A percentile compares a stretch with the other conserved stretches of the same genome.
These are phyloP conservation scores for Tricholauxania praeusta DNA, from an alignment of 2,888 invertebrate genomes.

Conservation along the genomic window DNA sequence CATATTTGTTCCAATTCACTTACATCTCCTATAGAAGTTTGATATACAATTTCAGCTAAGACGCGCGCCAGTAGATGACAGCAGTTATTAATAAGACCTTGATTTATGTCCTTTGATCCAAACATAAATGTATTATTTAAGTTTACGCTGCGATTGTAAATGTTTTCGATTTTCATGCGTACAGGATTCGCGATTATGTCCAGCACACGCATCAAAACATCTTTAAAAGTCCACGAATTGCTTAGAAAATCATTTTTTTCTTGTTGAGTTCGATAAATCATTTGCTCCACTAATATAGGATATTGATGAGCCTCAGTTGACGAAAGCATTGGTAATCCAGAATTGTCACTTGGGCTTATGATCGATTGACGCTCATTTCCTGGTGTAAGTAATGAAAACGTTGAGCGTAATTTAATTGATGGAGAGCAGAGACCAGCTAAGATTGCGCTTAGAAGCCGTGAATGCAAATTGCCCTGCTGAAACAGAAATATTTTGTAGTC, in stretches of 20 bases:
- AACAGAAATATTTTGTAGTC: background rate
- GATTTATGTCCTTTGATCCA: constrained; percentile 65
- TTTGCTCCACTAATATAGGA: constrained; percentile 82
- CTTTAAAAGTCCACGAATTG: constrained; percentile 73
- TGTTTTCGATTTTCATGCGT: constrained; percentile 68
- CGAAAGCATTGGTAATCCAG: constrained; percentile 76
- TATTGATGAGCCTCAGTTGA: constrained; percentile 79
- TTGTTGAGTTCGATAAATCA: constrained; percentile 76
- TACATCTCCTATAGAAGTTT: constrained; percentile 81
- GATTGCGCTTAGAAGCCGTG: constrained; percentile 80
- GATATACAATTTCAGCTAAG: constrained; percentile 87
- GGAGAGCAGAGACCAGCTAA: constrained; percentile 88
- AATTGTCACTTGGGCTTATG: constrained; percentile 78
- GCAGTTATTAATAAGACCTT: constrained; percentile 75
- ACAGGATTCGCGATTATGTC: constrained; percentile 87
- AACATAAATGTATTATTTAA: constrained; percentile 65
- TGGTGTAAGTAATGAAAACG: constrained; percentile 77
- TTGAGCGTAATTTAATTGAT: constrained; percentile 78
- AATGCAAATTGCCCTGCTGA: constrained; percentile 60
- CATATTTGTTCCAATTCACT: constrained; percentile 52
- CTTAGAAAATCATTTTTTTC: constrained; percentile 66
- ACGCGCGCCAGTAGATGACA: constrained; percentile 85
- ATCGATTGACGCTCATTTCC: constrained; percentile 68
- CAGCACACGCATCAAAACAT: constrained; percentile 85
- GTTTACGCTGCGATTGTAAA: constrained; percentile 63